Evolutionary conservation across 2,888 invertebrate genomes (phyloP), one percentile per base, ranked within the genome.

Genomic region (Lysandra bellargus): DNA sequence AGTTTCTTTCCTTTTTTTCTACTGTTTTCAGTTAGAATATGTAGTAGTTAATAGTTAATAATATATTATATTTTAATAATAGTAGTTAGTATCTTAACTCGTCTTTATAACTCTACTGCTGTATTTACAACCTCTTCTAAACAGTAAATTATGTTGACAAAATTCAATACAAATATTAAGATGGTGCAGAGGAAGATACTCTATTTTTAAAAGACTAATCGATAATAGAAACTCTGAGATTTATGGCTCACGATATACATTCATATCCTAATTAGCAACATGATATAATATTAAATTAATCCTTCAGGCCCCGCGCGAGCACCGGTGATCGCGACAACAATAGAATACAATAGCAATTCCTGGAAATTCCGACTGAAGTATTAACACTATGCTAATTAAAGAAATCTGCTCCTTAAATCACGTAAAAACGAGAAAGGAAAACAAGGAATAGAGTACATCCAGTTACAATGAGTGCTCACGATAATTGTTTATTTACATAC

Each of bases 401-500:
- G 4, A 69, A 69, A 69, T 14, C 4, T 69, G 14, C 23, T 2
- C 2, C 33, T 33, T 12, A 33, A 69, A 33, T 33, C 33, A 33
- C 9, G 14, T 33, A 33, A 12, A 4, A 69, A 30, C 7, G 60
- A 30, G 30, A 30, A 23, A 33, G 37, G 1, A 69, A 4, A 33
- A 17, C 14, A 33, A 37, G 14, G 23, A 23, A 17, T 33, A 69
- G 23, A 57, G 57, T 17, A 57, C 17, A 30, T 4, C 23, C 14
- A 69, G 69, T 33, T 17, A 69, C 9, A 17, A 30, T 30, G n/a
- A 33, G 17, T 57, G 37, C 12, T 3, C 37, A 61, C 33, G 23
- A 40, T 78, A 69, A 78, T 78, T 69, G 37, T 69, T 37, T 69
- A 37, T 69, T 69, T 69, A 69, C 64, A 69, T 69, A 44, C 44